These are phyloP conservation scores for Cerastoderma edule DNA, from an alignment of 2,888 invertebrate species.

Conservation along the genomic window DNA sequence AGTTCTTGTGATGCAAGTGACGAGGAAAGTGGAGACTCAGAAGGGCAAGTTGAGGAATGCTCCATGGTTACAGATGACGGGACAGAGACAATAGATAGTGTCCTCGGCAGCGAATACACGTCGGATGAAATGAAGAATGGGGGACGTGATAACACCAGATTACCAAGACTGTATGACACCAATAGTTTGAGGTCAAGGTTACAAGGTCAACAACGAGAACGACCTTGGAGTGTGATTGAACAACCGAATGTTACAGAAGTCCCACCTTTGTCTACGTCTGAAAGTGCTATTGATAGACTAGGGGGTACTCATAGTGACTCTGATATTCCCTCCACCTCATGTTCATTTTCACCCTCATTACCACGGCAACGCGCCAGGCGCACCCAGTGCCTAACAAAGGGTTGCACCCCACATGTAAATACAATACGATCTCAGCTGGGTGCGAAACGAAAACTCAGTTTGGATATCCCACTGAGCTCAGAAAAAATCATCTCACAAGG, in stretches of 20 bases:
- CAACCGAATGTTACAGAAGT: constrained; percentile 88
- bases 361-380: constrained; percentile 60
- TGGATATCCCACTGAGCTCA: constrained; percentile 28
- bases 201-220: constrained; percentile 73
- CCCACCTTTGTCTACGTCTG: constrained; percentile 92
- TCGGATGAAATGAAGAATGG: constrained; percentile 67
- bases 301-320: constrained; percentile 61
- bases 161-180: constrained; percentile 67
- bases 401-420: constrained; percentile 58
- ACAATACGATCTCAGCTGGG: constrained; percentile 60
- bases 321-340: constrained; percentile 53
- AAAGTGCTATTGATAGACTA: constrained; percentile 91
- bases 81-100: constrained; percentile 76
- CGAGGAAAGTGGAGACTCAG: constrained; percentile 74
- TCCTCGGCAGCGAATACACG: constrained; percentile 73
- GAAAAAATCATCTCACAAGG: constrained; percentile 2
- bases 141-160: constrained; percentile 45
- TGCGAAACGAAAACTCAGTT: constrained; percentile 71
- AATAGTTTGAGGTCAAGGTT: constrained; percentile 59
- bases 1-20: constrained; percentile 80
- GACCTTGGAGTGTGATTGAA: constrained; percentile 96
- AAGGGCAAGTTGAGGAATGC: constrained; percentile 68
- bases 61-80: constrained; percentile 75
- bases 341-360: constrained; percentile 61
- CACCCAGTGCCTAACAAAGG: constrained; percentile 52